A percentile compares a stretch with the other conserved stretches of the same genome.
These are phyloP conservation scores for Axis porcinus DNA, from an alignment of 2,113 vertebrate genomes.

Conservation along the genomic window DNA sequence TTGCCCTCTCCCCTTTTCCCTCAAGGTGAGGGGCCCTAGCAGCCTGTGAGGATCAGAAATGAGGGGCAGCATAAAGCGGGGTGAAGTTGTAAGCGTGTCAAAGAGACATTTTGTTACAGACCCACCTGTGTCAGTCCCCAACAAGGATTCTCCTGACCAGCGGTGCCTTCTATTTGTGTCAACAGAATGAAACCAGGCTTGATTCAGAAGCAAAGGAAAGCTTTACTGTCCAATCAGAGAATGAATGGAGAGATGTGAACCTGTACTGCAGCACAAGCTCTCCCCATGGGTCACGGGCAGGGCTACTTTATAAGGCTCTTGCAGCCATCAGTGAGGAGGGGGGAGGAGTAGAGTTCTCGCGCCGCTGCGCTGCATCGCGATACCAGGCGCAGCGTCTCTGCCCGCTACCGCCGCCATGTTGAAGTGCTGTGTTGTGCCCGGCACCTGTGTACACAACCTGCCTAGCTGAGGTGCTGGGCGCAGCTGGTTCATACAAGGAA, in stretches of 20 bases:
- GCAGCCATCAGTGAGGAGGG: not conserved
- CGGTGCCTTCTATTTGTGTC: not conserved
- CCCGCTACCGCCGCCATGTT: not conserved
- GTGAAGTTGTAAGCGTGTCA: not conserved
- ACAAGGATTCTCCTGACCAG: not conserved
- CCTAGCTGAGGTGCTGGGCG: not conserved
- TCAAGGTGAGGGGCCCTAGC: not conserved
- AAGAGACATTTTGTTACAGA: not conserved
- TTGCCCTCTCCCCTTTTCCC: not conserved
- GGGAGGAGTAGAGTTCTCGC: not conserved
- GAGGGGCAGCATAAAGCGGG: not conserved
- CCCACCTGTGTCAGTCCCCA: not conserved
- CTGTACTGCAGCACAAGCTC: fast-evolving
- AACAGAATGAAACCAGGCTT: not conserved
- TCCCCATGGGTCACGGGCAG: fast-evolving
- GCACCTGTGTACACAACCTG: fast-evolving
- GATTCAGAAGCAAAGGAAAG: not conserved
- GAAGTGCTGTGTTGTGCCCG: fast-evolving
- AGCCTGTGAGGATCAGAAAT: not conserved
- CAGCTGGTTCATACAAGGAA: not conserved
- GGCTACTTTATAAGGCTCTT: not conserved
- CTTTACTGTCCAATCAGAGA: too few relatives aligned
- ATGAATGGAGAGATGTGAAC: not conserved
- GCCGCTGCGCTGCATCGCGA: not conserved
- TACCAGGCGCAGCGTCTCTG: not conserved